Percentiles rank a stretch among this genome's conserved stretches.
phyloP scores from a whole-genome alignment of 2,888 invertebrate genomes.

The Tipula vernalis region DNA sequence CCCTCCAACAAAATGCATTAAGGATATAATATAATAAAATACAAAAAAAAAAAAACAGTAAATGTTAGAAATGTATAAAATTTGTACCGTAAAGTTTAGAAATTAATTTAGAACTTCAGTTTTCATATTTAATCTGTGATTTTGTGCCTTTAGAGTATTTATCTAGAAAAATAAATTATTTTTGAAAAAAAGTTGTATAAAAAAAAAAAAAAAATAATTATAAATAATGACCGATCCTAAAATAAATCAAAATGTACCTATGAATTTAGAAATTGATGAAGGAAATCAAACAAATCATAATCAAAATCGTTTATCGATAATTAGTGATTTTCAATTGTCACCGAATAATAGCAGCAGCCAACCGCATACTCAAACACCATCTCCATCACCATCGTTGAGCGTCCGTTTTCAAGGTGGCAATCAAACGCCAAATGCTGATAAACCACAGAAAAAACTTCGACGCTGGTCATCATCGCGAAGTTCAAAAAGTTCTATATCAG shows the following conservation, averaged over 20 bases:
- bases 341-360: neutral
- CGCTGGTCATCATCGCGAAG: conserved; percentile 5
- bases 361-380: neutral
- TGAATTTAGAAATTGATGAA: neutral
- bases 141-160: neutral
- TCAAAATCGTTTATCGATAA: conserved; percentile 9
- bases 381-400: neutral
- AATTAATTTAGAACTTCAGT: neutral
- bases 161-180: neutral
- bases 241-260: neutral
- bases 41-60: neutral
- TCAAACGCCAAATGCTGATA: neutral
- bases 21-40: neutral
- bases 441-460: neutral
- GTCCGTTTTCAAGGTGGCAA: conserved; percentile 4
- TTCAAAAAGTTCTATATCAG: neutral
- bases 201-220: neutral
- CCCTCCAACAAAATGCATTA: neutral
- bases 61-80: neutral
- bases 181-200: neutral
- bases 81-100: neutral
- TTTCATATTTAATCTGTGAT: neutral
- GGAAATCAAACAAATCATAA: neutral
- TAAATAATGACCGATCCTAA: conserved; percentile 6
- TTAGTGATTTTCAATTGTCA: neutral